These are phyloP conservation scores for Penaeus japonicus DNA, from an alignment of 1,140 invertebrate species.

Conservation along the genomic window DNA sequence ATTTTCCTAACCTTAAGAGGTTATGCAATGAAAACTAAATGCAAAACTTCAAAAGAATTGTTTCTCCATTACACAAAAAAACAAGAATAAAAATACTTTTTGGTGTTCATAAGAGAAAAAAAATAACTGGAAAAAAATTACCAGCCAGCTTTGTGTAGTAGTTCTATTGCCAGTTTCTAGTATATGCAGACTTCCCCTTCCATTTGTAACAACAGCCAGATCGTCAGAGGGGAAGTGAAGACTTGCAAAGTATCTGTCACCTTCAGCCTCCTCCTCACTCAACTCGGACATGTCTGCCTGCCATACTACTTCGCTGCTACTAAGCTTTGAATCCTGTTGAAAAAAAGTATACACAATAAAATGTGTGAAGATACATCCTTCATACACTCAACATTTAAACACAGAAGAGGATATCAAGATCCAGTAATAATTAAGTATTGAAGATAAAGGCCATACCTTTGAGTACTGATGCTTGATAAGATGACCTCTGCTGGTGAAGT, in stretches of 20 bases:
- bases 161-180: conserved; percentile 22
- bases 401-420: no score
- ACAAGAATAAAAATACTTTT: neutral
- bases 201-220: conserved; percentile 26
- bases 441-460: neutral
- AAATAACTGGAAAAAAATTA: neutral
- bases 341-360: neutral
- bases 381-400: no score
- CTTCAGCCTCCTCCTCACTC: conserved; percentile 17
- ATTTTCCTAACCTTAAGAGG: no score
- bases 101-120: neutral
- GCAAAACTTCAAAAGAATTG: no score
- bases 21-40: no score
- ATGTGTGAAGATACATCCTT: no score
- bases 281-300: conserved; percentile 18
- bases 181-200: conserved; percentile 21
- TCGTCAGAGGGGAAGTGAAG: conserved; percentile 25
- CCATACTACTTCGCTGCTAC: conserved; percentile 33
- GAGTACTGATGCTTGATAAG: conserved; percentile 34
- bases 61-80: neutral
- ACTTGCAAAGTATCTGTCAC: conserved; percentile 12
- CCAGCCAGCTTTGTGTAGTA: conserved; percentile 32
- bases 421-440: no score
- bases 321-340: conserved; percentile 20
- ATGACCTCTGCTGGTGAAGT: conserved; percentile 37